phyloP scores from a whole-genome alignment of 1,140 invertebrate genomes.

The Prorops nasuta region DNA sequence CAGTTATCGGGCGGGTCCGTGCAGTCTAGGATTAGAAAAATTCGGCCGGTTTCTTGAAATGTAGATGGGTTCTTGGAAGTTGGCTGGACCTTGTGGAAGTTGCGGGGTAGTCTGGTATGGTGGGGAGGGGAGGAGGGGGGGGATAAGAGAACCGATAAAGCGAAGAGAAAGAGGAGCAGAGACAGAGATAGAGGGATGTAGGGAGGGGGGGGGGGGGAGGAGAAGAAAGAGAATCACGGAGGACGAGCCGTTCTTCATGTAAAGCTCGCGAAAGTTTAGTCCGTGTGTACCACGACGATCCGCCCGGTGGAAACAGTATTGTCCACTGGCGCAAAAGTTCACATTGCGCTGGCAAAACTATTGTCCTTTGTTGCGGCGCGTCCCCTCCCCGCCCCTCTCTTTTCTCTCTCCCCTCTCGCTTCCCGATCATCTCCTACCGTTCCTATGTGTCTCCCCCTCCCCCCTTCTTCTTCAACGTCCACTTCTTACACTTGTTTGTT shows the following conservation, averaged over 20 bases:
- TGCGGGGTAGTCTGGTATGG: constrained; percentile 1
- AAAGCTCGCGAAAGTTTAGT: constrained; percentile 45
- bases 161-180: not conserved
- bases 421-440: not conserved
- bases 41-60: constrained; percentile 42
- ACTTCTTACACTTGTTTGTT: constrained; percentile 32
- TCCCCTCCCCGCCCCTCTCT: constrained; percentile 6
- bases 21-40: constrained; percentile 38
- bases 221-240: not conserved
- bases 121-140: constrained; percentile 4
- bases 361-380: constrained; percentile 34
- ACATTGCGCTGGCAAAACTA: constrained; percentile 26
- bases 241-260: constrained; percentile 32
- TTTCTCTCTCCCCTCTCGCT: constrained; percentile 13
- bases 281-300: constrained; percentile 11
- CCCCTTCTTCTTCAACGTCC: constrained; percentile 20
- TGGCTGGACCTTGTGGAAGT: constrained; percentile 13
- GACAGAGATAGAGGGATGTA: not conserved
- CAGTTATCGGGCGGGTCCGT: too few species aligned
- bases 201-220: constrained; percentile 6
- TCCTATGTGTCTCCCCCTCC: constrained; percentile 11
- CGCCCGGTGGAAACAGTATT: constrained; percentile 34
- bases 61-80: constrained; percentile 46
- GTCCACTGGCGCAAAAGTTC: constrained; percentile 35
- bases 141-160: too few species aligned